Base-by-base conservation (phyloP, 2,888 invertebrate genomes). In the Spatulosminthurus flaviceps region DNA sequence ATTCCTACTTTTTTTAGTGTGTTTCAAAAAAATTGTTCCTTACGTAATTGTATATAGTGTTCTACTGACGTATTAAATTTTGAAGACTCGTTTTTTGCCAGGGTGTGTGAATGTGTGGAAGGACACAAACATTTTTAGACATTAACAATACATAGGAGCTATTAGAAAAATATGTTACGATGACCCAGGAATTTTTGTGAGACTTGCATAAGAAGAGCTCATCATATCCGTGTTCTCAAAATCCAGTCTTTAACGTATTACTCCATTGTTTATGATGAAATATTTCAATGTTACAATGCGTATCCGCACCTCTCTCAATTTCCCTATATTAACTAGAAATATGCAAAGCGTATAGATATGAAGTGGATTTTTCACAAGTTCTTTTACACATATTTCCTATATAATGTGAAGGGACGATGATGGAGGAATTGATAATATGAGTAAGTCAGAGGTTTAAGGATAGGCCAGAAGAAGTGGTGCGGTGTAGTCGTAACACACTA, bases 161-260 rank as follows among this genome's bases (percentile, higher is more conserved):
- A 51, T 51, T n/a, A 19, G n/a, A n/a, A n/a, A 51, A 51, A 16
- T 51, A 51, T 51, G 51, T 51, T 51, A 51, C 51, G n/a, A 13
- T 67, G 67, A 67, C 67, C 67, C 67, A 67, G 29, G 67, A 67
- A 28, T 67, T 67, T 26, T 5, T 67, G 22, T 22, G 13, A 51
- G 16, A 51, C 51, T 51, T 51, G 51, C 51, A 51, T 51, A 51
- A 34, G 34, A 34, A 9, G 9, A n/a, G n/a, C n/a, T n/a, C n/a
- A 0, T 72, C 72, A 51, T 72, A 72, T 72, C 72, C 72, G 43
- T 72, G 72, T 72, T 72, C 72, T n/a, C n/a, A n/a, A 72, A 67
- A 72, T 72, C 72, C 72, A 51, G 72, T 72, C 72, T 51, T 67
- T 26, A 64, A 26, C 51, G 1, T n/a, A n/a, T n/a, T 16, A 51